Percentiles rank a stretch among this genome's conserved stretches.
Evolutionary conservation across 2,113 vertebrate species (phyloP).

Genomic region (Phalacrocorax aristotelis): DNA sequence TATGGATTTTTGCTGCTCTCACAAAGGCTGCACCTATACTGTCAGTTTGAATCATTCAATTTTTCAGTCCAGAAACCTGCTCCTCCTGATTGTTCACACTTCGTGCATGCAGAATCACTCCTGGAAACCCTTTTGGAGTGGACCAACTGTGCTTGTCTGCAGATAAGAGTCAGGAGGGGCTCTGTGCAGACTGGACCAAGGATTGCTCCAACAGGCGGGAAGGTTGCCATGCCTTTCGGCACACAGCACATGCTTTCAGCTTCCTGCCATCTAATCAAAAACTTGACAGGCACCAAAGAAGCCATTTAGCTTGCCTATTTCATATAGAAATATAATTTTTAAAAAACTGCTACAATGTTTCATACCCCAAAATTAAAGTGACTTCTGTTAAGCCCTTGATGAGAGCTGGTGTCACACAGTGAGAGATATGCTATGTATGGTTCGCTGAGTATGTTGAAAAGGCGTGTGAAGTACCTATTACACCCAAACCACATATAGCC

Average conservation of each 20-base stretch:
- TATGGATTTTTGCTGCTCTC: neutral
- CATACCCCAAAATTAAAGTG: neutral
- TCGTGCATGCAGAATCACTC: neutral
- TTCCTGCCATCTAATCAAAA: neutral
- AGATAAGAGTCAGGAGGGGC: neutral
- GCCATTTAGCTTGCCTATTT: neutral
- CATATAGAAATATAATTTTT: neutral
- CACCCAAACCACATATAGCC: neutral
- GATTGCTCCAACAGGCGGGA: neutral
- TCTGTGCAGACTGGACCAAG: neutral
- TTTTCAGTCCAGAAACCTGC: conserved; percentile 9
- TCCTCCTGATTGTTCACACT: neutral
- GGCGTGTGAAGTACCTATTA: neutral
- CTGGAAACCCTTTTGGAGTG: neutral
- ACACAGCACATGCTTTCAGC: neutral
- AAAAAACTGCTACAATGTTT: neutral
- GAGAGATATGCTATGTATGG: neutral
- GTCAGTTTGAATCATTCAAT: neutral
- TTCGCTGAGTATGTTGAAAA: neutral
- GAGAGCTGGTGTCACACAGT: neutral
- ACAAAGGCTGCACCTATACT: neutral
- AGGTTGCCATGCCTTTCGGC: neutral
- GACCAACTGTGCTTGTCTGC: neutral
- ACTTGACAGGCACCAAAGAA: neutral
- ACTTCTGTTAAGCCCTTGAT: neutral